Base-by-base conservation (phyloP, 2,888 invertebrate species). In the Marasmarcha lunaedactyla region DNA sequence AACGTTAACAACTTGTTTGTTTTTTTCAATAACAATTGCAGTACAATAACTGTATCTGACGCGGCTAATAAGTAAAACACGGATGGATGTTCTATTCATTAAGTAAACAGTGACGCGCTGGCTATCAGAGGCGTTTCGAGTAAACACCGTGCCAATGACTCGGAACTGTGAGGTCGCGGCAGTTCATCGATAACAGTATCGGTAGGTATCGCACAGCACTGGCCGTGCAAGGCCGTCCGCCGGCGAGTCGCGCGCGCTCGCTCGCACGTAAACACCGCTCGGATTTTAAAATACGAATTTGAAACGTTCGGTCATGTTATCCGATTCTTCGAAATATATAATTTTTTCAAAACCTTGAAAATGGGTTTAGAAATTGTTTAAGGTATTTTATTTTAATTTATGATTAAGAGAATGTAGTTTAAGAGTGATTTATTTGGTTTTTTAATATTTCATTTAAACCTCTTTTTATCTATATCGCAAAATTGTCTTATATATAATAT, bases 61-160 rank as follows among this genome's bases (percentile, higher is more conserved):
- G n/a, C n/a, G n/a, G n/a, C n/a, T n/a, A n/a, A n/a, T n/a, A n/a
- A n/a, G n/a, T n/a, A n/a, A n/a, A n/a, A n/a, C n/a, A n/a, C n/a
- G n/a, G n/a, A n/a, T n/a, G n/a, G 48, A 49, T 46, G 43, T 46
- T 45, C 46, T 45, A 53, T 52, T 60, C 56, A 64, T 62, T 61
- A 49, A 62, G 45, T 57, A 46, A 53, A 42, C 43, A 56, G 48
- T 63, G 59, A 60, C 62, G 64, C 63, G 51, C 48, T 6, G 9
- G 4, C 13, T 34, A 34, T 34, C 34, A 14, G 10, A 11, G n/a
- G 12, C 34, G 34, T 4, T 14, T 34, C 34, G 14, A 3, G 71
- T 78, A 73, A 77, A 77, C 73, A 71, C 54, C 71, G 63, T 72
- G 77, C 74, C 78, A 81, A 76, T 78, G 81, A 81, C 81, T 77